Evolutionary conservation across 2,797 vertebrate genomes (phyloP).

Genomic region (Denticeps clupeoides): DNA sequence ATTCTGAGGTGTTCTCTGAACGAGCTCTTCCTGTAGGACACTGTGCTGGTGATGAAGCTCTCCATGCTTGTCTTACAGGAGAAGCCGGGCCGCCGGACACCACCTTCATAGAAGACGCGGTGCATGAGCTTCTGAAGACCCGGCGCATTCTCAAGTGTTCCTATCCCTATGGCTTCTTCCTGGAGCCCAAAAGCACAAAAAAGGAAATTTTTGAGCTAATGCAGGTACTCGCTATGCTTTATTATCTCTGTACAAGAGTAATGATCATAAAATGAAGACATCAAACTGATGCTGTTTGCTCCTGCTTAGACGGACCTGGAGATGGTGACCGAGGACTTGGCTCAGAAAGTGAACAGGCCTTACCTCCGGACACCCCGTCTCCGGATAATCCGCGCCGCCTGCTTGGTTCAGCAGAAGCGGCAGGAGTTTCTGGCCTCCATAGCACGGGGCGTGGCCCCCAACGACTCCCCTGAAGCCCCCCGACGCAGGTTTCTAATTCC

Average conservation of each 20-base stretch:
- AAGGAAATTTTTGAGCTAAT: conserved; percentile 99
- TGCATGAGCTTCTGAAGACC: conserved; percentile 92
- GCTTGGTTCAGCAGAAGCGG: conserved; percentile 93
- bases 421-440: conserved; percentile 96
- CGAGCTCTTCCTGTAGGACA: background rate
- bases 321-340: conserved; percentile 97
- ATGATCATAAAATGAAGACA: too few species aligned
- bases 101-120: conserved; percentile 98
- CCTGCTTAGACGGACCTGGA: conserved; percentile 83
- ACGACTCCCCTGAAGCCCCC: conserved; percentile 88
- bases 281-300: too few species aligned
- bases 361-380: conserved; percentile 94
- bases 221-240: too few species aligned
- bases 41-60: background rate
- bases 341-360: conserved; percentile 96
- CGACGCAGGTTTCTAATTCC: conserved; percentile 72
- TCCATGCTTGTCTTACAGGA: conserved; percentile 46
- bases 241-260: too few species aligned
- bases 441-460: conserved; percentile 90
- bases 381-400: conserved; percentile 92
- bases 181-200: conserved; percentile 99
- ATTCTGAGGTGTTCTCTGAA: background rate
- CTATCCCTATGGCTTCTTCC: conserved; percentile 97
- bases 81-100: conserved; percentile 90
- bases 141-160: conserved; percentile 98